Base-by-base conservation (phyloP, 2,797 vertebrate genomes). In the Anabas testudineus region DNA sequence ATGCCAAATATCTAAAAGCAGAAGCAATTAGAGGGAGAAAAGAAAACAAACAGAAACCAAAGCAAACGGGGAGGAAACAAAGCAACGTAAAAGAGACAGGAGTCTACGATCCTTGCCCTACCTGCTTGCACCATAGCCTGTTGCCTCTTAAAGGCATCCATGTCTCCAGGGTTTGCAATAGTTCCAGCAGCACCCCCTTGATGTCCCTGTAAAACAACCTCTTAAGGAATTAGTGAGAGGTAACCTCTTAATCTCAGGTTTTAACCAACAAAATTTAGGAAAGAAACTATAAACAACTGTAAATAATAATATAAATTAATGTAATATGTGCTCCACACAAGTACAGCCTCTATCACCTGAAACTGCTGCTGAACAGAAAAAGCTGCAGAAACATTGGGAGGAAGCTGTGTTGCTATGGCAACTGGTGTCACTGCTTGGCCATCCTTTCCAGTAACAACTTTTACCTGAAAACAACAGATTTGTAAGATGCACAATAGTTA, bases 391-490 rank as follows among this genome's bases (percentile, higher is more conserved):
- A 98, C 97, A 93, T 97, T 98, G 87, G 97, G 93, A 90, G 97
- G 97, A 94, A 98, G 97, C 93, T 98, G 97, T 80, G 97, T 98
- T 93, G 97, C 94, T 95, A 98, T 98, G 94, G 97, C 97, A 94
- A 98, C 96, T 80, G 97, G 97, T 83, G 97, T 98, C 90, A 95
- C 97, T 85, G 97, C 95, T 93, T 98, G 97, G 83, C 97, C 97
- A 93, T 97, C 97, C 92, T 98, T 98, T 93, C 97, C 97, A 87
- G 97, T 98, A 88, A 95, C 95, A 94, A 98, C 94, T 91, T 98
- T 98, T 88, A 98, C 97, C 97, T 98, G 92, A 82, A 82, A 87
- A 79, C 79, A 9, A 59, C 10, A 52, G n/a, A 63, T 62, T 72
- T 67, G 1, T 67, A 76, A 75, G 24, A 52, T 5, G 21, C 12